A percentile compares a stretch with the other conserved stretches of the same genome.
Evolutionary conservation across 2,888 invertebrate genomes (phyloP).

Genomic region (Nemotelus pantherinus): DNA sequence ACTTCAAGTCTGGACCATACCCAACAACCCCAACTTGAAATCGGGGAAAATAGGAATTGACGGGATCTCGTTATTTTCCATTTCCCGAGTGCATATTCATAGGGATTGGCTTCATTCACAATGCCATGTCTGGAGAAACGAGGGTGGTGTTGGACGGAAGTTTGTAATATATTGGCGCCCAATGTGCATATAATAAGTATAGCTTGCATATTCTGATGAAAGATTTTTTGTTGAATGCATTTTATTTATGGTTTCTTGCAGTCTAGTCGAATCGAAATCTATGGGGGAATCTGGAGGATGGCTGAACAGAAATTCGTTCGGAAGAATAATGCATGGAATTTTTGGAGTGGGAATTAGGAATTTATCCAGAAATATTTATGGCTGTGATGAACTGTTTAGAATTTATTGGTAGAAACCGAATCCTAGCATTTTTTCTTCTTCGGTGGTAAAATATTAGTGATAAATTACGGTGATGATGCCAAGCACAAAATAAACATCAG

Average conservation of each 20-base stretch:
- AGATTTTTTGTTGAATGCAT: constrained; percentile 35
- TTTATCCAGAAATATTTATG: too few species aligned
- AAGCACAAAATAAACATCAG: too few species aligned
- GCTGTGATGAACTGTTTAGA: too few species aligned
- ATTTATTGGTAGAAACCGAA: too few species aligned
- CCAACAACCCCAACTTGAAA: neutral
- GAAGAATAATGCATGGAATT: too few species aligned
- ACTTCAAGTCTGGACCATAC: constrained; percentile 10
- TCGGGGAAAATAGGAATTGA: neutral
- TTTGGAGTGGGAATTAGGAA: too few species aligned
- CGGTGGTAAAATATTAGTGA: too few species aligned
- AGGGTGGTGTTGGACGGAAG: neutral
- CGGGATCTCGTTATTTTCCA: constrained; percentile 2
- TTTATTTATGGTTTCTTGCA: constrained; percentile 24
- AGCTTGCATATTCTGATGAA: constrained; percentile 26
- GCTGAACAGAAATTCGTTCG: too few species aligned
- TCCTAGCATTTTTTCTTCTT: too few species aligned
- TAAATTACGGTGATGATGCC: too few species aligned
- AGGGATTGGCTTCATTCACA: neutral
- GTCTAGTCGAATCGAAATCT: neutral
- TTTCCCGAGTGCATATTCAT: constrained; percentile 32
- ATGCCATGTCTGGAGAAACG: neutral
- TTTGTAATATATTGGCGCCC: constrained; percentile 18
- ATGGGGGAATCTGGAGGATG: too few species aligned
- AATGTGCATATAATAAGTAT: constrained; percentile 38